phyloP scores from a whole-genome alignment of 2,888 invertebrate genomes.

The Carpatolechia fugitivella region DNA sequence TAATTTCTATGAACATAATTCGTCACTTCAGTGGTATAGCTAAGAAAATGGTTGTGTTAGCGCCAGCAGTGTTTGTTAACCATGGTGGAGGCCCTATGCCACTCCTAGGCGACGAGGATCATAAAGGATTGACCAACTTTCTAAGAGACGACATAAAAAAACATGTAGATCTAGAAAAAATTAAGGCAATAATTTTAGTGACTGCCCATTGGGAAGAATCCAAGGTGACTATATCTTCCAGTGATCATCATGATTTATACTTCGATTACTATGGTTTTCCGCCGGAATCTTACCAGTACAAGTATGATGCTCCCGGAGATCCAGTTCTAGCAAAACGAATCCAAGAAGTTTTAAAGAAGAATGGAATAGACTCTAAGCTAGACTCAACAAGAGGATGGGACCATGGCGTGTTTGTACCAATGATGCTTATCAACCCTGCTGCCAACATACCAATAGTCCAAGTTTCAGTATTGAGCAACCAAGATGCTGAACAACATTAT shows the following conservation, averaged over 20 bases:
- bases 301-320: constrained; percentile 65
- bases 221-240: constrained; percentile 65
- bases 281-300: constrained; percentile 65
- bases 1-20: constrained; percentile 69
- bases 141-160: constrained; percentile 62
- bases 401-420: constrained; percentile 73
- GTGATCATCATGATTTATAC: constrained; percentile 58
- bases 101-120: constrained; percentile 62
- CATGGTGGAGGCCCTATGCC: constrained; percentile 72
- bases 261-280: constrained; percentile 74
- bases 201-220: constrained; percentile 72
- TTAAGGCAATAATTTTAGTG: constrained; percentile 66
- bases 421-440: constrained; percentile 67
- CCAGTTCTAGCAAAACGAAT: constrained; percentile 57
- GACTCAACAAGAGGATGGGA: constrained; percentile 70
- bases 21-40: constrained; percentile 52
- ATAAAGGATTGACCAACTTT: constrained; percentile 57
- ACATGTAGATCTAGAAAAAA: constrained; percentile 55
- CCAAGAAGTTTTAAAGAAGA: constrained; percentile 47
- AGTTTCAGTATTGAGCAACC: constrained; percentile 58
- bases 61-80: constrained; percentile 69
- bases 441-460: constrained; percentile 67
- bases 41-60: constrained; percentile 59
- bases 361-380: constrained; percentile 57
- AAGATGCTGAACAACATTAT: constrained; percentile 61